phyloP scores from a whole-genome alignment of 2,113 vertebrate species.

The Symphodus melops region DNA sequence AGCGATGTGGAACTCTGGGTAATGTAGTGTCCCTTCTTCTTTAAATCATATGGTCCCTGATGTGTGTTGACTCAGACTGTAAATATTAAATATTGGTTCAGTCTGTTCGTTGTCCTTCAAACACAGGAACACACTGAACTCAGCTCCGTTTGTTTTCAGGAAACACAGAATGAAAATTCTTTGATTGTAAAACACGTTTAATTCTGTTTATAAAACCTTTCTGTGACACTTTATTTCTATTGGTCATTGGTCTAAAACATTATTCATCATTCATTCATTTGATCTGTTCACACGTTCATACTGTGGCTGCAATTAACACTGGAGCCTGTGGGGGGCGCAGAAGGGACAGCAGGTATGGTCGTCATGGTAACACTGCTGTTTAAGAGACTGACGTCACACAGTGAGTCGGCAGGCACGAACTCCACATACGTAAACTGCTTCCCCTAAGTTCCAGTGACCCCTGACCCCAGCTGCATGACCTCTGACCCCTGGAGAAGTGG shows the following conservation, averaged over 20 bases:
- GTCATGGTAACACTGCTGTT: constrained; percentile 5
- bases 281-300: background rate
- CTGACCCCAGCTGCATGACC: background rate
- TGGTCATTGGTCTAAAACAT: background rate
- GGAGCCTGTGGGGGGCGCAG: constrained; percentile 14
- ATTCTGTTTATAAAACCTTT: too few relatives aligned
- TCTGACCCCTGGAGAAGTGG: background rate
- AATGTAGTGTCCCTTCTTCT: constrained; percentile 21
- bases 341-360: background rate
- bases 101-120: too few relatives aligned
- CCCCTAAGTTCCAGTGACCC: constrained; percentile 12
- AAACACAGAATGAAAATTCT: too few relatives aligned
- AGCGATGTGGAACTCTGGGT: constrained; percentile 10
- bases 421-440: too few relatives aligned
- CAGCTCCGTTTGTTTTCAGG: too few relatives aligned
- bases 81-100: too few relatives aligned
- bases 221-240: background rate
- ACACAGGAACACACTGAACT: too few relatives aligned
- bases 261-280: background rate
- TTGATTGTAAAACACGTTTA: too few relatives aligned
- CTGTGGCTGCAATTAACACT: constrained; percentile 12
- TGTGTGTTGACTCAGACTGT: too few relatives aligned
- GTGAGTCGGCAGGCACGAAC: too few relatives aligned
- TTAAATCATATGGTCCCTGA: too few relatives aligned
- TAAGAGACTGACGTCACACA: too few relatives aligned